These are phyloP conservation scores for Oryctolagus cuniculus DNA, from an alignment of 2,113 vertebrate species.

Conservation along the genomic window mOryCun1.1 NC_091440.1:31310001-31310500, in stretches of 20 bases:
- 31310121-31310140: too few species aligned
- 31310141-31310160: too few species aligned
- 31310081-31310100: too few species aligned
- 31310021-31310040: too few species aligned
- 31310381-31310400: background rate
- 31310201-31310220: background rate
- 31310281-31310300: background rate
- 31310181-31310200: background rate
- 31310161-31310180: too few species aligned
- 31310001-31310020: too few species aligned
- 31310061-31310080: too few species aligned
- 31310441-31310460: background rate
- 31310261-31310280: background rate
- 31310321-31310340: background rate
- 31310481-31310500: too few species aligned
- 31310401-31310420: background rate
- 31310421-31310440: background rate
- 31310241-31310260: background rate
- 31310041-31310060: too few species aligned
- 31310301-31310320: background rate
- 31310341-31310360: background rate
- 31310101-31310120: too few species aligned
- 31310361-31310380: background rate
- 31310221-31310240: background rate
- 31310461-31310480: background rate